Percentiles rank a stretch among this genome's conserved stretches.
Conservation (phyloP, 2,888 invertebrate species). For the Isotomurus palustris region DNA sequence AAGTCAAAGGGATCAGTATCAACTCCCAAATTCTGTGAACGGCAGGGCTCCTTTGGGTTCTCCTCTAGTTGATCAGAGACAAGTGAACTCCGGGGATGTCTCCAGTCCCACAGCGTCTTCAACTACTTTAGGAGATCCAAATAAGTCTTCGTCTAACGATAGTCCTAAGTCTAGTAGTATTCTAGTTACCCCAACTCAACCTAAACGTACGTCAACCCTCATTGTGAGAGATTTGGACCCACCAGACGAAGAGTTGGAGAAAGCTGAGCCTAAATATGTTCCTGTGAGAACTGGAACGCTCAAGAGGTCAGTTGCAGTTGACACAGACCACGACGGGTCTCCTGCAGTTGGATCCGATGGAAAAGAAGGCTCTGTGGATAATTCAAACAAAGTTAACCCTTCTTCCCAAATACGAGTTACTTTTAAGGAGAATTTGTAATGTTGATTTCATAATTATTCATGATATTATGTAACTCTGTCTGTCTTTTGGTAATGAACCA, state of each 20-base stretch:
- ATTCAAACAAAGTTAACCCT: not conserved
- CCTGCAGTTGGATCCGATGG: slow-evolving; percentile 1
- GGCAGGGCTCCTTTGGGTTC: not conserved
- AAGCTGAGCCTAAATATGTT: slow-evolving; percentile 28
- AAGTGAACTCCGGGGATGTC: not conserved
- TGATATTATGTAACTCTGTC: too few relatives aligned
- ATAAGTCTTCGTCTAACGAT: not conserved
- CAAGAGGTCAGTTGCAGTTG: slow-evolving; percentile 42
- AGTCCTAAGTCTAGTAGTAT: slow-evolving; percentile 1
- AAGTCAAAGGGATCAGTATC: slow-evolving; percentile 6
- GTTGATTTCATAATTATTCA: not conserved
- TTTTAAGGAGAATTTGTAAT: not conserved
- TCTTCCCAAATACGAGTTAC: not conserved
- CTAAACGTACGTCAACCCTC: slow-evolving; percentile 24
- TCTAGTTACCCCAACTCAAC: not conserved
- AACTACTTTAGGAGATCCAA: not conserved
- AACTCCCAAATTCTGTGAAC: too few relatives aligned
- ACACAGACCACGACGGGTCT: slow-evolving; percentile 25
- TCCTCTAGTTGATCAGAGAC: not conserved
- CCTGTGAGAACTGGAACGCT: slow-evolving; percentile 42
- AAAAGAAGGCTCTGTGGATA: slow-evolving; percentile 9
- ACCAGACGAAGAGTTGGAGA: slow-evolving; percentile 32
- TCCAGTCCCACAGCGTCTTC: not conserved
- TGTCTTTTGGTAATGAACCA: too few relatives aligned
- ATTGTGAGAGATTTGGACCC: slow-evolving; percentile 42